Percentiles rank a stretch among this genome's conserved stretches.
Conservation (phyloP, 2,797 vertebrate genomes). For the Numenius phaeopus region DNA sequence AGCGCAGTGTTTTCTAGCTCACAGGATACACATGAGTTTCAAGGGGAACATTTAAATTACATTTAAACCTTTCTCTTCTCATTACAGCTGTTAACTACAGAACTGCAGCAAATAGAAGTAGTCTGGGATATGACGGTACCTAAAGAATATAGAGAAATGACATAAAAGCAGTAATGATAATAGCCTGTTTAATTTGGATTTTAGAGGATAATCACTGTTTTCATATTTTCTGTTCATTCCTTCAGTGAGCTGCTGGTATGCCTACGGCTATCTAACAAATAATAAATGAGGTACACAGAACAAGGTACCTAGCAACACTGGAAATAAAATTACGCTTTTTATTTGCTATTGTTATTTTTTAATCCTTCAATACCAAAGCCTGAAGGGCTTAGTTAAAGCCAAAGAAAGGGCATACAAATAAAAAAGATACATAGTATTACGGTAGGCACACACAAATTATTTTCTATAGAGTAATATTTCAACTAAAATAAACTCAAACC, state of each 20-base stretch:
- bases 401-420: slow-evolving; percentile 68
- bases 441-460: slow-evolving; percentile 31
- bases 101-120: not conserved
- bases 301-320: slow-evolving; percentile 50
- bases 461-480: slow-evolving; percentile 58
- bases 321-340: slow-evolving; percentile 70
- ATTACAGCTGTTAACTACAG: slow-evolving; percentile 46
- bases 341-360: slow-evolving; percentile 79
- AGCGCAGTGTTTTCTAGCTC: not conserved
- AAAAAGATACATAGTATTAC: slow-evolving; percentile 59
- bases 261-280: slow-evolving; percentile 65
- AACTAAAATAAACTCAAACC: slow-evolving; percentile 44
- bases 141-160: slow-evolving; percentile 16
- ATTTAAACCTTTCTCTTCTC: not conserved
- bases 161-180: slow-evolving; percentile 44
- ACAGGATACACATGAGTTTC: not conserved
- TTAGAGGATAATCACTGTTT: slow-evolving; percentile 73
- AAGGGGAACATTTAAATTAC: not conserved
- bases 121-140: not conserved
- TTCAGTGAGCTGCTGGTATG: slow-evolving; percentile 27
- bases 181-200: slow-evolving; percentile 73
- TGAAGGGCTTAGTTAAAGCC: slow-evolving; percentile 68
- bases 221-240: slow-evolving; percentile 34
- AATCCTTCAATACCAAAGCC: slow-evolving; percentile 71
- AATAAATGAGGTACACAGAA: slow-evolving; percentile 68